Conservation (phyloP, 2,113 vertebrate genomes). For the Centrocercus urophasianus region DNA sequence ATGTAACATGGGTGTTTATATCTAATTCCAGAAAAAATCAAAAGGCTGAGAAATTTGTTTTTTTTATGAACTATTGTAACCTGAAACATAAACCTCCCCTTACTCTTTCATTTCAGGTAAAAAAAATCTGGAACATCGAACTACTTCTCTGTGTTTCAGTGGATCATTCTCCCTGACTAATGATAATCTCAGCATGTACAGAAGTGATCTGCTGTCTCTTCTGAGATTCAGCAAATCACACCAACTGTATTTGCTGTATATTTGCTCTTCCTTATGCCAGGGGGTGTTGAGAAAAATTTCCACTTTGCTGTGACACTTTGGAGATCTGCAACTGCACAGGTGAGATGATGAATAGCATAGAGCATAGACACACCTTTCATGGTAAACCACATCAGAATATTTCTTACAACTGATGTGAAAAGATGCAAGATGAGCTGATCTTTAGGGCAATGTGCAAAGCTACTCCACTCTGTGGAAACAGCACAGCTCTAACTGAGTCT, state of each 20-base stretch:
- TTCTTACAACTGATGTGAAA: not conserved
- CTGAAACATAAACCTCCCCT: not conserved
- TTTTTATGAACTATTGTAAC: not conserved
- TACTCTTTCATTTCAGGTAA: not conserved
- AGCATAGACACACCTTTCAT: not conserved
- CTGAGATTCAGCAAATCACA: not conserved
- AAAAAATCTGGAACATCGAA: not conserved
- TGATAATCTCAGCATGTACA: rapidly evolving
- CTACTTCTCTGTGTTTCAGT: not conserved
- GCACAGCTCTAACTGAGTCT: not conserved
- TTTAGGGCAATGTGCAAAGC: not conserved
- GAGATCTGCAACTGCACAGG: not conserved
- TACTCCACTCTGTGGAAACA: not conserved
- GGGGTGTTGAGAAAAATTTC: not conserved
- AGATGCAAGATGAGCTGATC: not conserved
- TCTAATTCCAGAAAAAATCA: not conserved
- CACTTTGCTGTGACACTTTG: not conserved
- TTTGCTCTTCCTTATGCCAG: not conserved
- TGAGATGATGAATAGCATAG: not conserved
- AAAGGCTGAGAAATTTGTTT: not conserved
- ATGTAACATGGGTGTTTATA: not conserved
- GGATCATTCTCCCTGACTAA: not conserved
- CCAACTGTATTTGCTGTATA: not conserved
- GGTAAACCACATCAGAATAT: not conserved
- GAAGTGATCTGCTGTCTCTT: not conserved